These are phyloP conservation scores for Steinernema feltiae DNA, from an alignment of 1,140 invertebrate species.

Conservation along the genomic window DNA sequence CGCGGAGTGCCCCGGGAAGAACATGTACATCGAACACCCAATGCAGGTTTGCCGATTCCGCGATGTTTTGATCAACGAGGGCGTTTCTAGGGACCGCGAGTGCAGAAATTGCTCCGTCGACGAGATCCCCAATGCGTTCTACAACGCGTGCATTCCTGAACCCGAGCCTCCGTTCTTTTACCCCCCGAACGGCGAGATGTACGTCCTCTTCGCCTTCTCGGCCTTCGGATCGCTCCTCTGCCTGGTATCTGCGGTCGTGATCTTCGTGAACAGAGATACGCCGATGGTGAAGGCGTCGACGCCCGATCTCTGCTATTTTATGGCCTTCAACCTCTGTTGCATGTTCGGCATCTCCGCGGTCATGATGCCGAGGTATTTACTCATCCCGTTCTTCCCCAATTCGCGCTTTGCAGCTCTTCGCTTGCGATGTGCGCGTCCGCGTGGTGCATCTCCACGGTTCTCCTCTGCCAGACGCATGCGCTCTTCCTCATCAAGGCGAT, in stretches of 20 bases:
- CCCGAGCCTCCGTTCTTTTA: not conserved
- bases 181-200: not conserved
- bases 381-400: not conserved
- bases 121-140: not conserved
- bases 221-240: not conserved
- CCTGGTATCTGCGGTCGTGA: not conserved
- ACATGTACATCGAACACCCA: conserved; percentile 7
- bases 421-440: not conserved
- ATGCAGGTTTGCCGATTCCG: not conserved
- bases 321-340: conserved; percentile 1
- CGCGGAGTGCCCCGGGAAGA: not conserved
- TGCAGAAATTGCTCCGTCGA: not conserved
- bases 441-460: conserved; percentile 12
- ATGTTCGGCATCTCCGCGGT: not conserved
- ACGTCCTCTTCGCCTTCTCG: not conserved
- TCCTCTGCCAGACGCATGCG: not conserved
- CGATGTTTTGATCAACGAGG: not conserved
- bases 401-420: not conserved
- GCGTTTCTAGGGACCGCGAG: not conserved
- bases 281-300: not conserved
- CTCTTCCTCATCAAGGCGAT: conserved; percentile 8
- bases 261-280: not conserved
- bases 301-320: not conserved
- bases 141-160: conserved; percentile 1
- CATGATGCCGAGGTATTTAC: not conserved